Base-by-base conservation (phyloP, 2,888 invertebrate species). In the Emmelina monodactyla region DNA sequence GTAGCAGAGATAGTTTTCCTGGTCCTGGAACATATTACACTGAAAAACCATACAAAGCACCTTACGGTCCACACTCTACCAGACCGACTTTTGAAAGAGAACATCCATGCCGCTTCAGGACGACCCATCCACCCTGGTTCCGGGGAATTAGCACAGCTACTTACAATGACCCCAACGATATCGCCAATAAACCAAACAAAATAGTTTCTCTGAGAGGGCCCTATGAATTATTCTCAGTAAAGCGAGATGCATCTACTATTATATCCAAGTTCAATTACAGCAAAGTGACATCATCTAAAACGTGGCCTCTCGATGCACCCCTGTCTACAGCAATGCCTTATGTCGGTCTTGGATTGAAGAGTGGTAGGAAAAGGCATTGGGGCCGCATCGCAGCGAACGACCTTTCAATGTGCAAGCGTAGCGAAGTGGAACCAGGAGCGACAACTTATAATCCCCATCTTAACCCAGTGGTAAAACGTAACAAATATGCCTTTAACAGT, bases 391-490 rank as follows among this genome's bases (percentile, higher is more conserved):
- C 82, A 44, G 48, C 85, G 28, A 68, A 69, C 2, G 81, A 85
- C 44, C 38, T 80, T 10, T 57, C 75, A 1, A 64, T 83, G 58
- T 81, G 82, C 45, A 57, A 70, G 15, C 70, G 66, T 30, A 62
- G 71, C 32, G 71, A 82, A 0, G 47, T 59, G 0, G 76, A 79
- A 1, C 86, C 86, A 0, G 81, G 84, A 0, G 83, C 86, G 0
- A 72, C 72, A 0, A 50, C 62, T 35, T 83, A 83, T 41, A 51
- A 61, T 14, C 38, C 62, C 3, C 49, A 50, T 12, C 50, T 52
- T 15, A 50, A 52, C 0, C 59, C 43, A 34, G 43, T 45, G 2
- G 68, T 70, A 34, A 50, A 45, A 22, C 47, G 67, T 39, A 53
- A 62, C 41, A 60, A 47, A 33, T 34, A 43, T 4, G 65, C 60